Conservation (phyloP, 2,797 vertebrate species). For the Cichlasoma orientale region DNA sequence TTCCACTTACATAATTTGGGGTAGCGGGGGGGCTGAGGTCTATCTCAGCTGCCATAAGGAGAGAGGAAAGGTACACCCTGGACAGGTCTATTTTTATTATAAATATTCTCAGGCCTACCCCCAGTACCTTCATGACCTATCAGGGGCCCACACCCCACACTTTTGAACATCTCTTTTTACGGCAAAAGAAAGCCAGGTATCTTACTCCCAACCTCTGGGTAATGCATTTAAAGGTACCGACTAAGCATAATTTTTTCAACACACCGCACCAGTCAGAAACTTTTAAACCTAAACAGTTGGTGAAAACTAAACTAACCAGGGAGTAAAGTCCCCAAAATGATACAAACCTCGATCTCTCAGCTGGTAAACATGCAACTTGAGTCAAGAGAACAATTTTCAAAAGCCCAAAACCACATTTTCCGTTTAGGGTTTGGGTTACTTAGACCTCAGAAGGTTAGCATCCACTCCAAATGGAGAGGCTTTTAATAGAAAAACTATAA, state of each 20-base stretch:
- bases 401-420: background rate
- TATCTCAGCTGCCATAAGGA: too few relatives aligned
- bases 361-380: background rate
- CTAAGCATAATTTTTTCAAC: background rate
- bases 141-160: background rate
- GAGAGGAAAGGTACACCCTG: too few relatives aligned
- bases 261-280: too few relatives aligned
- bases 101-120: background rate
- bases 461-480: background rate
- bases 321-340: fast-evolving
- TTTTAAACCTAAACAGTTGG: background rate
- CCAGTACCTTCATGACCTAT: background rate
- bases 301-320: background rate
- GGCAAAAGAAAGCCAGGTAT: too few relatives aligned
- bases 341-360: background rate
- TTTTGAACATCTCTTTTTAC: background rate
- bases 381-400: background rate
- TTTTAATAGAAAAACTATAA: background rate
- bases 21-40: too few relatives aligned
- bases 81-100: background rate
- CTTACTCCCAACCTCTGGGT: too few relatives aligned
- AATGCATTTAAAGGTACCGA: too few relatives aligned
- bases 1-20: too few relatives aligned
- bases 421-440: background rate
- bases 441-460: background rate